Base-by-base conservation (phyloP, 2,888 invertebrate species). In the Stratiomys singularior region DNA sequence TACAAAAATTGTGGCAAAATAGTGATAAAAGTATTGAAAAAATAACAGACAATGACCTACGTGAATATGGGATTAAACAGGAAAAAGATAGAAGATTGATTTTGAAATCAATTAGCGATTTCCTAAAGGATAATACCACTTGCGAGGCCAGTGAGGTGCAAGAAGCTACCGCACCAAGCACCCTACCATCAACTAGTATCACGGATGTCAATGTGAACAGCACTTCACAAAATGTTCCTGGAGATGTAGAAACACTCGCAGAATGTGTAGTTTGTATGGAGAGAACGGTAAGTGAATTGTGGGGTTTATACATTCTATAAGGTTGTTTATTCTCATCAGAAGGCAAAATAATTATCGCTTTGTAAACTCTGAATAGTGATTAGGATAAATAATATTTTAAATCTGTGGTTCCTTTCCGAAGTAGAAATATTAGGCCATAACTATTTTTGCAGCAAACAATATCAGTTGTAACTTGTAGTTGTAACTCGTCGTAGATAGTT, bases 221-320 rank as follows among this genome's bases (percentile, higher is more conserved):
- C 25, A 15, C 37, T 28, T 58, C 74, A 21, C 60, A 18, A 63
- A 44, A 60, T 56, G 4, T 46, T 18, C 23, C 56, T 52, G 28
- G 63, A 28, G 46, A 44, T 28, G 84, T 5, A 78, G 79, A 82
- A 47, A 37, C 81, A 56, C 67, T 81, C 63, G 88, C 91, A 9
- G 96, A 96, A 88, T 96, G 96, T 88, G 93, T 95, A 47, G 90
- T 96, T 82, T 96, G 96, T 85, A 91, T 96, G 91, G 95, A 95
- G 86, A 87, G 88, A 81, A 86, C 88, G 87, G 93, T 93, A 88
- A 89, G 89, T 85, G 37, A 21, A 71, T 44, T 44, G 7, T n/a
- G n/a, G n/a, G n/a, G n/a, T n/a, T n/a, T n/a, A n/a, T n/a, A n/a
- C n/a, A n/a, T n/a, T n/a, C n/a, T n/a, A n/a, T n/a, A n/a, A n/a